Conservation (phyloP, 2,113 vertebrate genomes). For the Sylvilagus bachmani region DNA sequence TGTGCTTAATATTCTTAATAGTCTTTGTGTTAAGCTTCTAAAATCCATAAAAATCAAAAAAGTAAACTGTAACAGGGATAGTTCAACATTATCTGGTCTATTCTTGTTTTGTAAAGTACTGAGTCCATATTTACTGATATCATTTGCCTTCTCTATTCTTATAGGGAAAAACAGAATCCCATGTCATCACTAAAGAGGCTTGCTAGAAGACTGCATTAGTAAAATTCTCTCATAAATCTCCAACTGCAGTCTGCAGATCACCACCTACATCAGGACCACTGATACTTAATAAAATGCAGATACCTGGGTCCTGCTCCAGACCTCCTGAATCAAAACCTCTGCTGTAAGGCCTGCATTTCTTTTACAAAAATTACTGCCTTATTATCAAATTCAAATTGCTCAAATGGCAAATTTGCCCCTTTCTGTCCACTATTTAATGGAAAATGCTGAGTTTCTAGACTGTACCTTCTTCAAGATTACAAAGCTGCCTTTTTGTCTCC, state of each 20-base stretch:
- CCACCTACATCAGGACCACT: not conserved
- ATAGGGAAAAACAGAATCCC: not conserved
- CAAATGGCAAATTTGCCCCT: not conserved
- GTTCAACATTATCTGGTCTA: not conserved
- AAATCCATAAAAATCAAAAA: constrained; percentile 33
- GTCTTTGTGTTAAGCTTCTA: not conserved
- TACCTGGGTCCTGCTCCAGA: not conserved
- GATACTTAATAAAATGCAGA: not conserved
- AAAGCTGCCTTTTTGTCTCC: not conserved
- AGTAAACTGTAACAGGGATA: not conserved
- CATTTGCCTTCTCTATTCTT: not conserved
- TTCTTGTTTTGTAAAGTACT: constrained; percentile 22
- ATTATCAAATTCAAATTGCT: constrained; percentile 5
- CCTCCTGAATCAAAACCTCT: not conserved
- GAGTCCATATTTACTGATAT: not conserved
- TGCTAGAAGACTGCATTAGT: not conserved
- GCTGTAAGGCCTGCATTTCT: not conserved
- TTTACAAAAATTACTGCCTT: not conserved
- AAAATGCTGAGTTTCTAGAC: not conserved
- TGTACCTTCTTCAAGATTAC: not conserved
- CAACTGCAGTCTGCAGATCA: not conserved
- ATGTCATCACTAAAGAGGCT: not conserved
- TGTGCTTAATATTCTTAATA: constrained; percentile 7
- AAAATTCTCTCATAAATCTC: not conserved
- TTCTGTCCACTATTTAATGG: not conserved